Evolutionary conservation across 1,140 invertebrate genomes (phyloP).

Genomic region (Tetragnatha versicolor): DNA sequence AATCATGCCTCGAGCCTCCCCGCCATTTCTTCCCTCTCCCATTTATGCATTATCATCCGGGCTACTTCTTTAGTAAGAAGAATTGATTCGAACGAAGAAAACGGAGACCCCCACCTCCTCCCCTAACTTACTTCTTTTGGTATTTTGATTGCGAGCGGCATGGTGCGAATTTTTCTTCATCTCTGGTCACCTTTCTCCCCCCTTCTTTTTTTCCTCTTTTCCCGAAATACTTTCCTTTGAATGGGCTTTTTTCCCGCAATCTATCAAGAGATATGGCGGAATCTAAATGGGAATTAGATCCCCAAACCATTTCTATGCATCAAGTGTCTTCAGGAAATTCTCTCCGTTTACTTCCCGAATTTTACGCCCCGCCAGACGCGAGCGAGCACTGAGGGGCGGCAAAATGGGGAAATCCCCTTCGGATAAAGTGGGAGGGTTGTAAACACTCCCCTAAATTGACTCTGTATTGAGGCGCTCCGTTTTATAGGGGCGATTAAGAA

Average conservation of each 20-base stretch:
- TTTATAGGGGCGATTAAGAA: no score
- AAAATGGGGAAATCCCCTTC: not conserved
- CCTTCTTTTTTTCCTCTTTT: not conserved
- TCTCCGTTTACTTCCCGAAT: constrained; percentile 23
- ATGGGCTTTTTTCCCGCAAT: constrained; percentile 24
- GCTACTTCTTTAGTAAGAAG: no score
- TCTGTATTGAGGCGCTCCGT: no score
- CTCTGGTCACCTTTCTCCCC: not conserved
- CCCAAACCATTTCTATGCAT: not conserved
- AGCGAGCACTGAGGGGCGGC: not conserved
- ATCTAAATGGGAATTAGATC: constrained; percentile 48
- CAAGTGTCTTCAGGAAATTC: constrained; percentile 17
- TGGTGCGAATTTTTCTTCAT: no score
- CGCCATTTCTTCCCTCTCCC: no score
- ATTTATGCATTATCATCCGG: no score
- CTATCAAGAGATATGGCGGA: constrained; percentile 25
- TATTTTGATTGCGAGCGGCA: constrained; percentile 29
- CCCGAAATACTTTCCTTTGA: constrained; percentile 16
- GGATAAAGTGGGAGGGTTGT: not conserved
- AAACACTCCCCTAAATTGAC: not conserved
- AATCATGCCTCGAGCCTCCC: no score
- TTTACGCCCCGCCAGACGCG: constrained; percentile 3
- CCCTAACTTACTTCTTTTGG: constrained; percentile 10
- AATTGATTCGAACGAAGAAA: no score
- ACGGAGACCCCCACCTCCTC: no score